A percentile compares a stretch with the other conserved stretches of the same genome.
Evolutionary conservation across 1,140 invertebrate genomes (phyloP).

Genomic region (Arctopsyche grandis): DNA sequence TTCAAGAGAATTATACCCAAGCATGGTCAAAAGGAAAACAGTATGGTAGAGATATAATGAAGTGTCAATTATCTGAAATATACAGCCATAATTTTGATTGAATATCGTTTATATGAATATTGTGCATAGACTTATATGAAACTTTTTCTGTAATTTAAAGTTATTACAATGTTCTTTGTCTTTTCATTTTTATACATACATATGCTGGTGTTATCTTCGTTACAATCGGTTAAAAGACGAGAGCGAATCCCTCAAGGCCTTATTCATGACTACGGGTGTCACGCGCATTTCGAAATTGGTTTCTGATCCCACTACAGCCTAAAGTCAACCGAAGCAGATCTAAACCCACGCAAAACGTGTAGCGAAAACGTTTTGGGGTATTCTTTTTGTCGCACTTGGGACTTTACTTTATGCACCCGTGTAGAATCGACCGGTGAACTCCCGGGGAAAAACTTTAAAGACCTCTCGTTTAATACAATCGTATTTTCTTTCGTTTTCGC

Average conservation of each 20-base stretch:
- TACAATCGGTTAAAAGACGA: not conserved
- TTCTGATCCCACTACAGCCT: slow-evolving; percentile 14
- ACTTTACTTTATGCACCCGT: not conserved
- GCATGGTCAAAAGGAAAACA: no score
- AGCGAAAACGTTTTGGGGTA: no score
- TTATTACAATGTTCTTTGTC: no score
- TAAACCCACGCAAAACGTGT: no score
- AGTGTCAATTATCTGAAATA: no score
- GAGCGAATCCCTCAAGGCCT: slow-evolving; percentile 4
- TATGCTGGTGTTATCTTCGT: not conserved
- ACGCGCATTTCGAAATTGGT: slow-evolving; percentile 35
- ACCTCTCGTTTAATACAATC: slow-evolving; percentile 7
- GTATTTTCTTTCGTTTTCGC: slow-evolving; percentile 15
- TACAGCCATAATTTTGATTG: no score
- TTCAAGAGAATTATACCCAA: no score
- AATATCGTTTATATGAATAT: no score
- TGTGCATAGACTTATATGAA: no score
- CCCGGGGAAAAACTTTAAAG: slow-evolving; percentile 11
- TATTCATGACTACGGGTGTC: slow-evolving; percentile 24
- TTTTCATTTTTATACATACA: no score
- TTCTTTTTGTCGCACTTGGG: not conserved
- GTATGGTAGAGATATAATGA: no score
- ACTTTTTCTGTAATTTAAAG: no score
- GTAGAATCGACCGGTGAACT: not conserved
- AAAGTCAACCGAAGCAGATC: not conserved